Evolutionary conservation across 2,888 invertebrate genomes (phyloP).

Genomic region (Sarcophaga rosellei): DNA sequence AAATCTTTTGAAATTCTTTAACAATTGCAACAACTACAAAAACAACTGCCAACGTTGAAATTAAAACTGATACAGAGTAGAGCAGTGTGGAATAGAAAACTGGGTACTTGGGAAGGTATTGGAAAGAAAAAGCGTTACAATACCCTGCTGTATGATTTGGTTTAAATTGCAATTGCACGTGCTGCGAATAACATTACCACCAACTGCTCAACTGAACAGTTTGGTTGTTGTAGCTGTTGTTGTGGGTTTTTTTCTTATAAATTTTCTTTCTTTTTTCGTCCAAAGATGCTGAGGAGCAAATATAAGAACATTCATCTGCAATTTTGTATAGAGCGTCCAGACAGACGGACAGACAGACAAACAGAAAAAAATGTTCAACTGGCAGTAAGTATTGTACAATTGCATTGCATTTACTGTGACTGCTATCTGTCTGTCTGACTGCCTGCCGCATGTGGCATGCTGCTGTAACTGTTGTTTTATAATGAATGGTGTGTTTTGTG

Average conservation of each 20-base stretch:
- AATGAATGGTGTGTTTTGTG: constrained; percentile 65
- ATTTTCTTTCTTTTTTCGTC: constrained; percentile 37
- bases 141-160: constrained; percentile 66
- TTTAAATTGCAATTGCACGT: constrained; percentile 68
- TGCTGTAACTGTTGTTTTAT: constrained; percentile 64
- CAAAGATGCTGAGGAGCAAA: constrained; percentile 42
- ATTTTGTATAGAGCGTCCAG: not conserved
- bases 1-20: constrained; percentile 2
- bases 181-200: constrained; percentile 68
- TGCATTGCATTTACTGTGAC: constrained; percentile 31
- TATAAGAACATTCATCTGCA: constrained; percentile 38
- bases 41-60: not conserved
- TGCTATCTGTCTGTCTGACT: not conserved
- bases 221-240: not conserved
- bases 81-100: constrained; percentile 28
- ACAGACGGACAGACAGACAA: constrained; percentile 11
- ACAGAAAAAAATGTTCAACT: constrained; percentile 36
- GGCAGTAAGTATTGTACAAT: constrained; percentile 30
- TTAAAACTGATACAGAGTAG: not conserved
- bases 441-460: constrained; percentile 37
- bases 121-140: constrained; percentile 51
- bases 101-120: constrained; percentile 3
- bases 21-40: constrained; percentile 17
- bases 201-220: constrained; percentile 51
- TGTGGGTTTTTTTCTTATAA: not conserved